Base-by-base conservation (phyloP, 1,140 invertebrate genomes). In the Eumeta japonica region DNA sequence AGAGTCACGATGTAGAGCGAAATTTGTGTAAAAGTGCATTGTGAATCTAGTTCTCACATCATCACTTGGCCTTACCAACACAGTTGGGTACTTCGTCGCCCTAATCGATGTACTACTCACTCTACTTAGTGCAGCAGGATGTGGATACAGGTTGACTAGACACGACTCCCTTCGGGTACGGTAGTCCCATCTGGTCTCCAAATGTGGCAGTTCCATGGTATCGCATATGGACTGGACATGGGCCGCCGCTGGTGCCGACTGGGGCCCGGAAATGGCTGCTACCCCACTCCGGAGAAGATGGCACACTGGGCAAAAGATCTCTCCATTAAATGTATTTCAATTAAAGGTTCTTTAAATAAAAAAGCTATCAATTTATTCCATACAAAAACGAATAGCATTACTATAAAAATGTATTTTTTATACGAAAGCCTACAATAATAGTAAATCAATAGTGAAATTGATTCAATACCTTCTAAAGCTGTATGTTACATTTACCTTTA, bases 161-260 rank as follows among this genome's bases (percentile, higher is more conserved):
- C 90, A 94, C 55, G 90, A 92, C 65, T 92, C 89, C 30, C 89
- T 79, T 35, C 89, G 76, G n/a, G 90, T 81, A 31, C 88, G 76
- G 63, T 88, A 92, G 72, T 95, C 90, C 92, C 92, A 97, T 41
- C 92, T 81, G 35, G 91, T 94, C 75, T 96, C 92, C 56, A 97
- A 81, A 70, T 97, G 93, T 1, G 94, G 94, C 52, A 97, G 73
- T 75, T 97, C 92, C 85, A 96, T 90, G 11, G 92, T 91, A 73
- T 96, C 93, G 66, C 93, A 96, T 52, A 96, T 95, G 37, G 90
- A 93, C 73, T 97, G 93, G 10, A 96, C 90, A 71, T 96, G 92
- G 42, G 88, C 89, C 2, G 91, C 89, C 2, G 90, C 92, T 33
- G 92, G 88, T 0, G 86, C 82, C 24, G 88, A 93, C 62, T 94